phyloP scores from a whole-genome alignment of 2,113 vertebrate species.

The Gnathonemus longibarbis region DNA sequence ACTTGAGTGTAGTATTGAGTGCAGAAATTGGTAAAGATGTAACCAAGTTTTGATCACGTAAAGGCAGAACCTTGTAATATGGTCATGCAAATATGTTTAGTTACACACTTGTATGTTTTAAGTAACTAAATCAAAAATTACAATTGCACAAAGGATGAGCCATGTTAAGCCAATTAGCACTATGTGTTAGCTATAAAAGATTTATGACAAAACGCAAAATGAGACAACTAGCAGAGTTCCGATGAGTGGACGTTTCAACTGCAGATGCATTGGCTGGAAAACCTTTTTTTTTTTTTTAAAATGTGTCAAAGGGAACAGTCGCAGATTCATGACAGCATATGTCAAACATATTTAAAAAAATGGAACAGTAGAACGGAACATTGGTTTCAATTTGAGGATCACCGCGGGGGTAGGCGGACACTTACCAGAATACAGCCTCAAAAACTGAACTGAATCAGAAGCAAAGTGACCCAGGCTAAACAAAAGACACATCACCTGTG shows the following conservation, averaged over 20 bases:
- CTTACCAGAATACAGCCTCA: neutral
- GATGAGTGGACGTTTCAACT: neutral
- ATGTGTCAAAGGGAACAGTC: neutral
- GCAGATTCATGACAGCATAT: neutral
- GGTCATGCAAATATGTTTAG: neutral
- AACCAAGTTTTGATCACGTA: neutral
- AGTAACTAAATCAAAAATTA: neutral
- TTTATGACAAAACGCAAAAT: neutral
- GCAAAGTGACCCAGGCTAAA: neutral
- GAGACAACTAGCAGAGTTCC: neutral
- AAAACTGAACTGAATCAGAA: neutral
- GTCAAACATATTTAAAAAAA: neutral
- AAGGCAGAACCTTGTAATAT: neutral
- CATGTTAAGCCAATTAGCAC: neutral
- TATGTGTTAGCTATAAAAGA: neutral
- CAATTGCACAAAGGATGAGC: neutral
- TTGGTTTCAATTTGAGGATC: neutral
- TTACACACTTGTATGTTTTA: neutral
- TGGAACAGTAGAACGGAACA: neutral
- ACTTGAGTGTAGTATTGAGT: neutral
- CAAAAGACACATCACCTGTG: no score
- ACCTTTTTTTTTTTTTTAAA: neutral
- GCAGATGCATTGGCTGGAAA: neutral
- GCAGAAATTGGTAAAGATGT: neutral
- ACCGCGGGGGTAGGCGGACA: neutral